Base-by-base conservation (phyloP, 2,113 vertebrate genomes). In the Holacanthus passer region DNA sequence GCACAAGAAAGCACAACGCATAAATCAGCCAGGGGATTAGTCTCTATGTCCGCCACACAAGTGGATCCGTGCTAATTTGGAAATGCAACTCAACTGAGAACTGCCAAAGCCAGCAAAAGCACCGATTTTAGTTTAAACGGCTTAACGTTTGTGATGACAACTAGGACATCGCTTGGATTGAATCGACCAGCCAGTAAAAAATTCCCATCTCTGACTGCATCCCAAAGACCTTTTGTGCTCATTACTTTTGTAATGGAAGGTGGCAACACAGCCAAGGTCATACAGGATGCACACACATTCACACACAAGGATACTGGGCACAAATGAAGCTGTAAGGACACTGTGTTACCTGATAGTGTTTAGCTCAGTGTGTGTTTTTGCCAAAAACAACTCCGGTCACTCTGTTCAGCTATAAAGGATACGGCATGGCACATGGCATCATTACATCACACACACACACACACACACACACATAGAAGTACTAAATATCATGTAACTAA, bases 261-360 rank as follows among this genome's bases (percentile, higher is more conserved):
- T 68, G 52, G 64, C 37, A 58, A 85, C 45, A 65, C 64, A 47
- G 50, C 41, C 80, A 76, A 76, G 82, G 85, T 82, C 76, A 82
- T 3, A 41, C 9, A 73, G 47, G 31, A 78, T 56, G 48, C 43
- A 47, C 52, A 71, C 43, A 62, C 71, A 76, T 10, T 48, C 41
- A 55, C 68, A 74, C 78, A 43, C 63, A 48, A 47, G 16, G 6
- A 37, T 5, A 24, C 48, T 17, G 20, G 27, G 56, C 48, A 62
- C 56, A 24, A 76, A 76, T 76, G 48, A 41, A 85, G 64, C 67
- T 71, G 35, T 55, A 64, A 35, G 37, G 50, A 67, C 27, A 67
- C 53, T 78, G 84, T 68, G 85, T 80, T 80, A 84, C 68, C 68
- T 60, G 76, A 82, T 82, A 75, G 71, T 65, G 60, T 84, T 83